Evolutionary conservation across 2,113 vertebrate species (phyloP), one percentile per base, ranked within the genome.

Genomic region (Cisticola juncidis): DNA sequence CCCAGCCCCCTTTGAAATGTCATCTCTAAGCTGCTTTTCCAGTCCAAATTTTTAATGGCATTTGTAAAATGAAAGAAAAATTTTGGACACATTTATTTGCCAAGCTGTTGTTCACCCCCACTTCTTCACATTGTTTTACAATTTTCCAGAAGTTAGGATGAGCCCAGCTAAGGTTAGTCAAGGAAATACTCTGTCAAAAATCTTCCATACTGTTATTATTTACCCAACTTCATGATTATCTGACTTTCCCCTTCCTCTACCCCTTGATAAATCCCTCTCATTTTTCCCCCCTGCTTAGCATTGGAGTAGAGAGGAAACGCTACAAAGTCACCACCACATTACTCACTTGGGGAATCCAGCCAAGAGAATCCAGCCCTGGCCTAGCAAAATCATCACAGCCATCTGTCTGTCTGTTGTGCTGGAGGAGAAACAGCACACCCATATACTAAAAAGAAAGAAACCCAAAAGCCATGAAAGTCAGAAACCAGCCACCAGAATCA

Each of bases 1-100:
- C 76, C n/a, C 86, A 86, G 11, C 79, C 65, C 89, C 48, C 71
- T 86, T 96, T 94, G 86, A 96, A 97, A 97, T 94, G 73, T n/a
- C 7, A 48, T 69, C 60, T 92, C 62, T 95, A 96, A 95, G 86
- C 81, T 94, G 92, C 60, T 92, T 94, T 95, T 87, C 45, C 70
- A 51, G 80, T 83, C 62, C 35, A 20, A 31, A 23, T 91, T 96
- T 94, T 92, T 82, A 95, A 94, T 87, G 85, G 69, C 40, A 81
- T 96, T 96, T 95, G 16, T 71, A 62, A 82, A 94, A 81, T 15
- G 26, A 81, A 90, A 77, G 33, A 54, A 89, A 93, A 77, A 81
- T 9, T 18, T 45, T 60, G 56, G 82, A 36, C 35, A 3, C 12
- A 4, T 73, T 92, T 86, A 56, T 90, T 26, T 61, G 42, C 22